Base-by-base conservation (phyloP, 2,797 vertebrate genomes). In the Apodemus agrarius region DNA sequence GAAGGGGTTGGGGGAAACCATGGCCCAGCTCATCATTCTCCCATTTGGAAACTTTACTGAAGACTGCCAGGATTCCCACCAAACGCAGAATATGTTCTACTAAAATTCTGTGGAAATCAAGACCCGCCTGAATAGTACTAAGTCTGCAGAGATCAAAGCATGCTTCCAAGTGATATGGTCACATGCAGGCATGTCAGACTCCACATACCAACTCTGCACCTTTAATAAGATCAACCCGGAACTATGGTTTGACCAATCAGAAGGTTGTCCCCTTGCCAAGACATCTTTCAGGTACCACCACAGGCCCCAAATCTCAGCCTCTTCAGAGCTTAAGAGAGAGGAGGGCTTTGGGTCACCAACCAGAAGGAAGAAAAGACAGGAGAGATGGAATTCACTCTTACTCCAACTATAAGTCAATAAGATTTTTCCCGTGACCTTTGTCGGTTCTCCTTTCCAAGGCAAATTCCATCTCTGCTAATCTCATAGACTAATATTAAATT, bases 391-490 rank as follows among this genome's bases (percentile, higher is more conserved):
- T 59, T 29, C 61, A 97, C 75, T 89, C 83, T 57, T 65, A 16
- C 93, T n/a, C n/a, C 97, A 97, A 97, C 88, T 96, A n/a, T 90
- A 98, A 96, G 97, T 95, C 96, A 88, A 61, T 89, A 78, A 95
- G 94, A 95, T 94, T 72, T 95, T 46, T 80, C 37, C 87, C 34
- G 80, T 92, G 81, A 98, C 92, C 96, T 94, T 96, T 95, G 91
- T 94, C 97, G 63, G 91, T 92, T 98, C 97, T 91, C 97, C 97
- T 98, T 94, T 97, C 95, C 94, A 98, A 98, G 97, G 97, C 98
- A 98, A 98, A 98, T 98, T 98, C 98, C 97, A 98, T 98, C 97
- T 97, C 97, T 96, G 93, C 80, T 98, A 98, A 98, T 98, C 98
- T 97, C 97, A 98, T 93, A 97, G 26, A 96, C 98, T 98, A 98